phyloP scores from a whole-genome alignment of 92 coral and sea anemone genomes.

The Montipora capitata region DNA sequence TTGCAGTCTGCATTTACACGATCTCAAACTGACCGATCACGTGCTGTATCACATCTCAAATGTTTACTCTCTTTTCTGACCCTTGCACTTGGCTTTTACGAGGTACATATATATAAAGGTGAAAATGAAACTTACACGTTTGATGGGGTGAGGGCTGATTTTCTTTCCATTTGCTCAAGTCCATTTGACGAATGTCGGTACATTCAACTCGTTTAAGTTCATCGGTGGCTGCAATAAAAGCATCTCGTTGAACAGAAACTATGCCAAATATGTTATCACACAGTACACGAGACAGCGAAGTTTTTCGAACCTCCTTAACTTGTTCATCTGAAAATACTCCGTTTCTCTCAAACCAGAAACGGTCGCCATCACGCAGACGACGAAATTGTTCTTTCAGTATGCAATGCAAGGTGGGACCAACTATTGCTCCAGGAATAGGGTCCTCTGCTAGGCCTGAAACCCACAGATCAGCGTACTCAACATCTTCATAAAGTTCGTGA shows the following conservation, averaged over 20 bases:
- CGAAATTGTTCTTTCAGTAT: slow-evolving; percentile 89
- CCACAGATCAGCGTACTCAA: slow-evolving; percentile 92
- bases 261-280: slow-evolving; percentile 92
- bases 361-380: slow-evolving; percentile 94
- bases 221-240: slow-evolving; percentile 84
- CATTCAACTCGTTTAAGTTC: slow-evolving; percentile 86
- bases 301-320: slow-evolving; percentile 85
- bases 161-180: slow-evolving; percentile 88
- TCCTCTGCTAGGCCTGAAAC: slow-evolving; percentile 96
- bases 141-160: slow-evolving; percentile 28
- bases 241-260: slow-evolving; percentile 93
- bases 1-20: too few relatives aligned
- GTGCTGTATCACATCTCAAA: too few relatives aligned
- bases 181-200: slow-evolving; percentile 74
- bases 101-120: too few relatives aligned
- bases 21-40: too few relatives aligned
- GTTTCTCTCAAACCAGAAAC: slow-evolving; percentile 96
- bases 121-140: slow-evolving; percentile 30
- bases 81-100: too few relatives aligned
- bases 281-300: slow-evolving; percentile 88
- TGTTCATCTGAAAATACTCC: slow-evolving; percentile 85
- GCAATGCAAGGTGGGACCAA: slow-evolving; percentile 98
- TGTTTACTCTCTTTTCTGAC: too few relatives aligned
- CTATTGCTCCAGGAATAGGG: slow-evolving; percentile 86
- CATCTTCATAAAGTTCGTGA: slow-evolving; percentile 82